Evolutionary conservation across 2,797 vertebrate species (phyloP).

Genomic region (Tapirus indicus): DNA sequence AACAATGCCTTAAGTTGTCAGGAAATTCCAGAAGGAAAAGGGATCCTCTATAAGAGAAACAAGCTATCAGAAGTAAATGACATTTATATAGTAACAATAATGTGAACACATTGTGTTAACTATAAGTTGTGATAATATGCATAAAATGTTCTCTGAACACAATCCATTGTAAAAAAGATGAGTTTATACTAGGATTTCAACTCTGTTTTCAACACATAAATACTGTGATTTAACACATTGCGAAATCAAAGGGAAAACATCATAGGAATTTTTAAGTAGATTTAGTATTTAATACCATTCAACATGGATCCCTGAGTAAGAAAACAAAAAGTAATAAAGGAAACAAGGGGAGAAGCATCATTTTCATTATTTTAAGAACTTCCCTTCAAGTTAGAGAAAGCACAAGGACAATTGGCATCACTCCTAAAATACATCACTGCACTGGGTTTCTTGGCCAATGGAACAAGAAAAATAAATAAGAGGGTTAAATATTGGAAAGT

Average conservation of each 20-base stretch:
- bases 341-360: background rate
- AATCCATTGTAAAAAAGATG: background rate
- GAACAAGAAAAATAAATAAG: background rate
- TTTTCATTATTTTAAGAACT: background rate
- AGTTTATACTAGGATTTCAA: background rate
- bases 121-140: background rate
- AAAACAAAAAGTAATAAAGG: background rate
- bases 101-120: background rate
- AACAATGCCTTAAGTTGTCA: background rate
- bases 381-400: background rate
- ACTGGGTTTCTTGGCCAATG: background rate
- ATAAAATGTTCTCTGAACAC: background rate
- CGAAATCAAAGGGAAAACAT: slow-evolving; percentile 4
- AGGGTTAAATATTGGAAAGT: background rate
- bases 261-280: background rate
- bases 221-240: background rate
- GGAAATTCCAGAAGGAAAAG: background rate
- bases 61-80: background rate
- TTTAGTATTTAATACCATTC: background rate
- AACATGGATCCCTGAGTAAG: background rate
- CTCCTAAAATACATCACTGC: background rate
- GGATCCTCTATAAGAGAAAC: background rate
- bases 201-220: background rate
- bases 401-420: background rate
- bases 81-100: background rate